Evolutionary conservation across 2,113 vertebrate genomes (phyloP).

Genomic region (Paratilapia polleni): DNA sequence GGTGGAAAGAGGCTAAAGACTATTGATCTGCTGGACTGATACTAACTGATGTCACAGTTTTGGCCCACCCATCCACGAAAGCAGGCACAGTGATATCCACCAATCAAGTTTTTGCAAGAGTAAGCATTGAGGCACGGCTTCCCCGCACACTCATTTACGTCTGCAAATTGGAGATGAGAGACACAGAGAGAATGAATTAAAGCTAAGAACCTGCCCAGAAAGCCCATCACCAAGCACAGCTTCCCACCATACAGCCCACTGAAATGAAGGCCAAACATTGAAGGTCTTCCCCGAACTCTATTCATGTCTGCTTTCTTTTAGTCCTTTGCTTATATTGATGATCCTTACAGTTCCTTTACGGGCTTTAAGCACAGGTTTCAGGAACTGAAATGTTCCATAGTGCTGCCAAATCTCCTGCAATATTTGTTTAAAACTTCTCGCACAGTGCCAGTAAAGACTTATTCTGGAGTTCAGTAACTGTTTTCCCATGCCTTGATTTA

Average conservation of each 20-base stretch:
- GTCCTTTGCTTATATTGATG: rapidly evolving
- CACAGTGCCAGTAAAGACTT: too few species aligned
- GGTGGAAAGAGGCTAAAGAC: conserved; percentile 18
- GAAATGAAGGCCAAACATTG: not conserved
- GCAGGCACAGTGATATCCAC: conserved; percentile 98
- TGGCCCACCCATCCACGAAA: conserved; percentile 94
- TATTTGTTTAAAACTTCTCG: not conserved
- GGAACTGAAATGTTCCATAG: not conserved
- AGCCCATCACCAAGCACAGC: conserved; percentile 64
- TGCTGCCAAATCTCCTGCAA: not conserved
- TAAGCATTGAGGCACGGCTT: conserved; percentile 95
- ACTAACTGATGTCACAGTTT: conserved; percentile 98
- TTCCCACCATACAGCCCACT: not conserved
- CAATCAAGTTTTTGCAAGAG: conserved; percentile 99
- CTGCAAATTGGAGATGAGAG: conserved; percentile 82
- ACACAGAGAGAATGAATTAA: conserved; percentile 48
- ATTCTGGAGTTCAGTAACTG: not conserved
- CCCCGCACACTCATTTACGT: conserved; percentile 94
- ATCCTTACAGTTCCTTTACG: not conserved
- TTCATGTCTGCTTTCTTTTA: not conserved
- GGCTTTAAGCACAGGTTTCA: not conserved
- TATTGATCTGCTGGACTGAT: conserved; percentile 66
- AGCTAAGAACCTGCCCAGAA: conserved; percentile 61
- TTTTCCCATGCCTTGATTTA: not conserved
- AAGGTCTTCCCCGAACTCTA: not conserved